Base-by-base conservation (phyloP, 2,888 invertebrate species). In the Aphodius granarius region DNA sequence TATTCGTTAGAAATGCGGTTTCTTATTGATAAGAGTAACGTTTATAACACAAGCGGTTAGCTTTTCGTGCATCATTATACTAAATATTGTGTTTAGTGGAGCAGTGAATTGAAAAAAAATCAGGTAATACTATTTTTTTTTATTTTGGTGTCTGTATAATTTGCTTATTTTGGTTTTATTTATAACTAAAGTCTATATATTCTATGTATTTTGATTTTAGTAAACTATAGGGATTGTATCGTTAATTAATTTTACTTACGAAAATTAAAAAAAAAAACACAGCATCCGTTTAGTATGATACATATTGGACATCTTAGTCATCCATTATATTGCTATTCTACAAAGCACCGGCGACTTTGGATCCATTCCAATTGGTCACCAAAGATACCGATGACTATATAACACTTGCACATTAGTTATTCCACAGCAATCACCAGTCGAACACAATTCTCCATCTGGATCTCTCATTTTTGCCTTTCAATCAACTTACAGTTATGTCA, bases 401-500 rank as follows among this genome's bases (percentile, higher is more conserved):
- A 43, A 13, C 6, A 43, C 13, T 9, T 9, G 43, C 6, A 43
- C 43, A 43, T 43, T 43, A 43, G 6, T 43, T 43, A 9, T 13
- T 43, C 43, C 13, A 43, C 9, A 1, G 13, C 9, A 43, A 43
- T 43, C 1, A 43, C 43, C 43, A 43, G 13, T 43, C 43, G 43
- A 43, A 43, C 3, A 9, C 43, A 43, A 43, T 43, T 43, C 43
- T 43, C 43, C 43, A 43, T 13, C 43, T 43, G 43, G 6, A 43
- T 23, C 5, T 23, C 23, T 23, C 5, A 5, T 23, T 9, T 23
- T 4, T 23, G 23, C 13, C 43, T 13, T 43, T 13, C 6, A 9
- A 43, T 43, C 13, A 43, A 9, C 1, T 43, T 43, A n/a, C n/a
- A n/a, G n/a, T n/a, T n/a, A 76, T 76, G 81, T 65, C 80, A 65